Conservation (phyloP, 2,888 invertebrate genomes). For the Noctua comes region DNA sequence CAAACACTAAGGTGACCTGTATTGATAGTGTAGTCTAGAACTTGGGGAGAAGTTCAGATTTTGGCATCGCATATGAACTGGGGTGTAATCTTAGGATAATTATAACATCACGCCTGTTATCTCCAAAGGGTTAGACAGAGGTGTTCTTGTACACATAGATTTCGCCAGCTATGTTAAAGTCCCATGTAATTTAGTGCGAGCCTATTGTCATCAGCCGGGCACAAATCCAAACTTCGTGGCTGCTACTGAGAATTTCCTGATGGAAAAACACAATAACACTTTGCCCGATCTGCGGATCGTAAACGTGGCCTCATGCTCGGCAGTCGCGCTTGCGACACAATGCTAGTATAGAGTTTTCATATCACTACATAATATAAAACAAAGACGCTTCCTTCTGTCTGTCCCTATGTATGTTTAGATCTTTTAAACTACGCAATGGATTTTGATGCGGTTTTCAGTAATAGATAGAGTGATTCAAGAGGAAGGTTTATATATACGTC, state of each 20-base stretch:
- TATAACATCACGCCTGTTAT: neutral
- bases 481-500: too few species aligned
- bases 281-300: neutral
- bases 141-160: neutral
- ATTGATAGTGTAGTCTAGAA: slow-evolving; percentile 36
- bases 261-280: neutral
- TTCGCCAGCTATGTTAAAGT: neutral
- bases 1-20: slow-evolving; percentile 47
- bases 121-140: neutral
- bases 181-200: neutral
- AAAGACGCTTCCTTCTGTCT: too few species aligned
- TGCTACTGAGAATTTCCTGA: neutral
- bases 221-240: neutral
- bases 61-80: neutral
- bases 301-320: neutral
- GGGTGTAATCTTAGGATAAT: neutral
- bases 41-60: slow-evolving; percentile 19
- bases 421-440: too few species aligned
- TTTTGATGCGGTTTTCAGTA: too few species aligned
- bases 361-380: too few species aligned
- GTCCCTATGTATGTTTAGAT: too few species aligned
- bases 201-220: neutral
- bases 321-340: neutral
- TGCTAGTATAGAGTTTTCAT: too few species aligned
- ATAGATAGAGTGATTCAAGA: too few species aligned